Percentiles rank a stretch among this genome's conserved stretches.
phyloP scores from a whole-genome alignment of 2,113 vertebrate species.

The Perca flavescens region DNA sequence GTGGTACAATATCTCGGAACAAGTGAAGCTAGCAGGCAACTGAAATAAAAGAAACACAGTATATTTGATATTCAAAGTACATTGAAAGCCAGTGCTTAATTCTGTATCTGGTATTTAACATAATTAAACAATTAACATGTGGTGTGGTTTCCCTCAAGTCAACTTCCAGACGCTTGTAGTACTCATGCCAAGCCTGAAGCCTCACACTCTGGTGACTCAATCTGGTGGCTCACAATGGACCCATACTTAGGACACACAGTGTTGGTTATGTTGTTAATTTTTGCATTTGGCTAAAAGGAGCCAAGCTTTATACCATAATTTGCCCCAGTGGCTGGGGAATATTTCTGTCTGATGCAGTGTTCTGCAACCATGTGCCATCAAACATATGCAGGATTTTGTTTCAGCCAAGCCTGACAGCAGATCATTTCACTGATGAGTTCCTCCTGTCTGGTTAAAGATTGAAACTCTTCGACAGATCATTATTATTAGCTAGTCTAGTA shows the following conservation, averaged over 20 bases:
- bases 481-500: slow-evolving; percentile 44
- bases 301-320: slow-evolving; percentile 24
- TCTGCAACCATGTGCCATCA: slow-evolving; percentile 48
- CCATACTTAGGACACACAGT: slow-evolving; percentile 21
- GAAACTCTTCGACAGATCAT: slow-evolving; percentile 41
- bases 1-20: slow-evolving; percentile 6
- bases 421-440: slow-evolving; percentile 63
- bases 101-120: background rate
- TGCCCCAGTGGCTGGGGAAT: slow-evolving; percentile 18
- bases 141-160: background rate
- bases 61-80: background rate
- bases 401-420: slow-evolving; percentile 51
- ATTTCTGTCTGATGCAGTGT: slow-evolving; percentile 44
- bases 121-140: slow-evolving; percentile 41
- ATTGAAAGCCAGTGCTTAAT: background rate
- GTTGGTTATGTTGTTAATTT: slow-evolving; percentile 34
- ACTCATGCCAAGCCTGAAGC: slow-evolving; percentile 21
- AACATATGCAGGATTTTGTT: slow-evolving; percentile 51
- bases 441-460: slow-evolving; percentile 42
- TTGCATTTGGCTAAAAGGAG: slow-evolving; percentile 37
- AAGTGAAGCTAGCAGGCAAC: background rate
- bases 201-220: slow-evolving; percentile 15
- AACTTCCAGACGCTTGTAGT: slow-evolving; percentile 24
- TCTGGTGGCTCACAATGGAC: slow-evolving; percentile 20
- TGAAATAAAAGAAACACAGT: background rate